Conservation (phyloP, 2,888 invertebrate species). For the Agapostemon virescens region DNA sequence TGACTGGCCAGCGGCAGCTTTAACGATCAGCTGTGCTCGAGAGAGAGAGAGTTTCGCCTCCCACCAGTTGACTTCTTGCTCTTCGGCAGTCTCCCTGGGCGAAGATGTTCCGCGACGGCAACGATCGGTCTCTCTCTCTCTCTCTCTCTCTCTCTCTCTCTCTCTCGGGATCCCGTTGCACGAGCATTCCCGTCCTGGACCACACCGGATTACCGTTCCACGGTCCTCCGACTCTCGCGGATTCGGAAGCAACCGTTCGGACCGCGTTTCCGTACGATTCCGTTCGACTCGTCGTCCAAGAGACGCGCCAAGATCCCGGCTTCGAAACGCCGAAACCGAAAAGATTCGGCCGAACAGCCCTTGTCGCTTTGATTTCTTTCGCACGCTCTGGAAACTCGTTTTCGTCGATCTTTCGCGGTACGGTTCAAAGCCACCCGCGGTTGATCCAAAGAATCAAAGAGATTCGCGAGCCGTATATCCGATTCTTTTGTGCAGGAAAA, state of each 20-base stretch:
- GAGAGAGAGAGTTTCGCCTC: constrained; percentile 76
- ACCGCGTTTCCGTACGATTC: background rate
- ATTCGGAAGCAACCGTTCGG: background rate
- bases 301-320: too few species aligned
- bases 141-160: too few species aligned
- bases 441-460: background rate
- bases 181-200: background rate
- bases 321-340: too few species aligned
- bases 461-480: background rate
- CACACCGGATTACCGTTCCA: background rate
- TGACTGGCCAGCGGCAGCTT: constrained; percentile 76
- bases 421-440: background rate
- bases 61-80: constrained; percentile 64
- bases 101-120: constrained; percentile 34
- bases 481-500: background rate
- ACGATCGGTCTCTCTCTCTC: background rate
- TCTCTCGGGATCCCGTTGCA: background rate
- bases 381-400: background rate
- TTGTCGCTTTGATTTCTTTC: constrained; percentile 23
- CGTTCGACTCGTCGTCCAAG: too few species aligned
- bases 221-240: background rate
- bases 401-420: background rate
- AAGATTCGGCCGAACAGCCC: constrained; percentile 43
- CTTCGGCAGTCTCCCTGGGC: constrained; percentile 44
- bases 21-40: constrained; percentile 76